These are phyloP conservation scores for Acrobasis suavella DNA, from an alignment of 2,888 invertebrate species.

Conservation along the genomic window DNA sequence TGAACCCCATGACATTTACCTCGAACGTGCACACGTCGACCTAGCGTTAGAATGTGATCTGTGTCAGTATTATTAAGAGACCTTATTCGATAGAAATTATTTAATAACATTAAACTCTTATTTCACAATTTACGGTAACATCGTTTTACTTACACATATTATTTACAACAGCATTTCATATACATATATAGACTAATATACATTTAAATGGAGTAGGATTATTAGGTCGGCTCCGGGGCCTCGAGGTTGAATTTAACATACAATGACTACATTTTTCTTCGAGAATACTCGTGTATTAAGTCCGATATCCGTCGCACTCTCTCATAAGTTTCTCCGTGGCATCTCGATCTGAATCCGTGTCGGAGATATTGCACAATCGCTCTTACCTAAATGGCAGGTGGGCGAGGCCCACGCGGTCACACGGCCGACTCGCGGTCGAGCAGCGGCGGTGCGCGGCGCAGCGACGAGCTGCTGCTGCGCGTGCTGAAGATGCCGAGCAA, in stretches of 20 bases:
- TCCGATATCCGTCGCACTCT: neutral
- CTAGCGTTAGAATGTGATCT: conserved; percentile 65
- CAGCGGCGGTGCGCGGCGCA: conserved; percentile 71
- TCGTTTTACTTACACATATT: conserved; percentile 81
- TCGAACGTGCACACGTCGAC: conserved; percentile 26
- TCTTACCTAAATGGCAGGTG: neutral
- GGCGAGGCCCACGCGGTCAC: conserved; percentile 45
- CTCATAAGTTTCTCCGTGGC: neutral
- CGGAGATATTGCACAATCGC: conserved; percentile 12
- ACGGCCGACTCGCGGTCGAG: conserved; percentile 78
- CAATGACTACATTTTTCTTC: conserved; percentile 8
- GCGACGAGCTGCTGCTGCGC: conserved; percentile 82
- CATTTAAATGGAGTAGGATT: conserved; percentile 37
- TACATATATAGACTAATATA: conserved; percentile 60
- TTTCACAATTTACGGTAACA: conserved; percentile 83
- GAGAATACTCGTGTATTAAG: conserved; percentile 1
- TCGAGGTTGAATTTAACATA: conserved; percentile 19
- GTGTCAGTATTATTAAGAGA: conserved; percentile 79
- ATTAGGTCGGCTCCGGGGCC: conserved; percentile 27
- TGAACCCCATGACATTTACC: conserved; percentile 11
- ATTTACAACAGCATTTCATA: conserved; percentile 77
- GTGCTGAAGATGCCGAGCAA: conserved; percentile 88
- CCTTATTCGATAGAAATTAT: conserved; percentile 78
- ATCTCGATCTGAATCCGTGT: neutral
- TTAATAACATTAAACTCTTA: conserved; percentile 83